These are phyloP conservation scores for Chromoteleia sp. DNA, from an alignment of 2,888 invertebrate genomes.

Conservation along the genomic window DNA sequence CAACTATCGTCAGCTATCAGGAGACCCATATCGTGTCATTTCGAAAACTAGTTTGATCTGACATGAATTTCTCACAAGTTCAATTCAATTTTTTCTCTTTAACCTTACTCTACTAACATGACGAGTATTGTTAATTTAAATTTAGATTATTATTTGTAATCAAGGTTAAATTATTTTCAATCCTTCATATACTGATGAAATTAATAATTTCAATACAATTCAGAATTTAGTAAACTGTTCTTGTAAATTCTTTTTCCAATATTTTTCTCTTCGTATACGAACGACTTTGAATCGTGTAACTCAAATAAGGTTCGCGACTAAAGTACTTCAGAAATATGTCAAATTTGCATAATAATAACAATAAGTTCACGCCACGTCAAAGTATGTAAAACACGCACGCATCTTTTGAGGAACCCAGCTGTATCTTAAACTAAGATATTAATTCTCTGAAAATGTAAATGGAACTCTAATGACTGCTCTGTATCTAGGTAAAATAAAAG, in stretches of 20 bases:
- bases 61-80: constrained; percentile 25
- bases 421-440: constrained; percentile 57
- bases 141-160: no score
- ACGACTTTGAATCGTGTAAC: no score
- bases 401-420: constrained; percentile 26
- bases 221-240: no score
- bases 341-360: constrained; percentile 33
- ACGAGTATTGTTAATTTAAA: no score
- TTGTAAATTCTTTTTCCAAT: no score
- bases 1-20: constrained; percentile 33
- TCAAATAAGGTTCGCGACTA: no score
- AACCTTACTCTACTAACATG: no score
- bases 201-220: no score
- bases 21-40: constrained; percentile 39
- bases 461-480: constrained; percentile 72
- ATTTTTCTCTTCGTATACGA: no score
- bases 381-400: constrained; percentile 24
- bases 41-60: constrained; percentile 47
- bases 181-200: no score
- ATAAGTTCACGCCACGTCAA: constrained; percentile 18
- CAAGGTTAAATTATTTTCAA: no score
- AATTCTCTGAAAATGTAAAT: constrained; percentile 73
- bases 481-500: constrained; percentile 59
- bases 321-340: constrained; percentile 7
- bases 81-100: no score